Percentiles rank a stretch among this genome's conserved stretches.
Conservation (phyloP, 2,113 vertebrate species). For the Dipodomys stephensi region DNA sequence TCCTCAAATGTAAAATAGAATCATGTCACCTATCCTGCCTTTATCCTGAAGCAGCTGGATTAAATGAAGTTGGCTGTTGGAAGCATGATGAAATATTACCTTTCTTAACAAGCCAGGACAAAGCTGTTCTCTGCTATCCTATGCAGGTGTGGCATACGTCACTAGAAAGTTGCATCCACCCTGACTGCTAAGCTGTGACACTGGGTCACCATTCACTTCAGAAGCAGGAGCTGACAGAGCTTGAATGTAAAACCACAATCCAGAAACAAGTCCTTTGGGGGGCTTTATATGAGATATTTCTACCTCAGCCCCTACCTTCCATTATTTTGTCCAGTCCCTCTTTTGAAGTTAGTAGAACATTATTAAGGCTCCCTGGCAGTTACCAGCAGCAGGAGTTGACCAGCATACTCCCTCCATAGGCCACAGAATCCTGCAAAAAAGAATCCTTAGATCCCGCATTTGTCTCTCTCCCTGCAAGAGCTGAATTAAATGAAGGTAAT, state of each 20-base stretch:
- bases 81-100: constrained; percentile 16
- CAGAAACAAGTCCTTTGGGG: neutral
- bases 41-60: neutral
- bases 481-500: neutral
- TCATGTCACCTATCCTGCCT: neutral
- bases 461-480: neutral
- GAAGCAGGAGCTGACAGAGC: neutral
- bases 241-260: neutral
- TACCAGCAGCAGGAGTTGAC: neutral
- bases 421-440: neutral
- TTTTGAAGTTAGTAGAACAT: neutral
- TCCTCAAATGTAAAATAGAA: constrained; percentile 38
- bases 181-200: neutral
- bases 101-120: neutral
- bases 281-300: neutral
- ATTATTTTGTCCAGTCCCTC: neutral
- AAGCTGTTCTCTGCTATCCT: neutral
- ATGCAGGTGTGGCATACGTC: neutral
- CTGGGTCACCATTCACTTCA: constrained; percentile 7
- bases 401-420: neutral
- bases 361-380: neutral
- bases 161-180: neutral
- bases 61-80: neutral
- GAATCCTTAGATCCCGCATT: neutral
- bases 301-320: neutral